These are phyloP conservation scores for Marisa cornuarietis DNA, from an alignment of 1,140 invertebrate species.

Conservation along the genomic window DNA sequence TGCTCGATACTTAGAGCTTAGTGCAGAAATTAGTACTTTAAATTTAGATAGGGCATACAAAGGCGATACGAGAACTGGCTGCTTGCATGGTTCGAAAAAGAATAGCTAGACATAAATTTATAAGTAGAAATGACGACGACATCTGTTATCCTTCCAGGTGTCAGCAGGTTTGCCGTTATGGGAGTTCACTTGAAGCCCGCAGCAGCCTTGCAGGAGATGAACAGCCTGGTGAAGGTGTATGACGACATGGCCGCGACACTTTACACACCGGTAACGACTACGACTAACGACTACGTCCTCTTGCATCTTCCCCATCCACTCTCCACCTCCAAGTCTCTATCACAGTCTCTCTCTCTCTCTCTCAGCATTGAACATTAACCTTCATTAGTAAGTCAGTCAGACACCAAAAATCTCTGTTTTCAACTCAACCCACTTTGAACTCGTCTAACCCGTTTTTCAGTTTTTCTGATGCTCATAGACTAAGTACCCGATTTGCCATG, in stretches of 20 bases:
- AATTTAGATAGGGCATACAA: neutral
- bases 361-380: neutral
- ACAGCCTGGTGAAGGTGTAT: conserved; percentile 37
- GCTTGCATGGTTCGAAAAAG: neutral
- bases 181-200: conserved; percentile 42
- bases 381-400: too few species aligned
- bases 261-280: conserved; percentile 2
- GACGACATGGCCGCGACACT: conserved; percentile 16
- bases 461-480: too few species aligned
- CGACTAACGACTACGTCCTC: too few species aligned
- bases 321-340: too few species aligned
- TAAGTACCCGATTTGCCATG: too few species aligned
- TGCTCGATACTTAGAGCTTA: neutral
- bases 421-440: too few species aligned
- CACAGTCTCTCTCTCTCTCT: too few species aligned
- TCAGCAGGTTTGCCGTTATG: conserved; percentile 35
- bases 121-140: neutral
- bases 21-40: neutral
- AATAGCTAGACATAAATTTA: neutral
- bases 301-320: too few species aligned
- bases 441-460: too few species aligned
- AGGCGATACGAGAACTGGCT: neutral
- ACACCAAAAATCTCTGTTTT: neutral
- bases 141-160: conserved; percentile 7
- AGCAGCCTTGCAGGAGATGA: conserved; percentile 43